Conservation (phyloP, 2,797 vertebrate genomes). For the Pantherophis alleghaniensis region DNA sequence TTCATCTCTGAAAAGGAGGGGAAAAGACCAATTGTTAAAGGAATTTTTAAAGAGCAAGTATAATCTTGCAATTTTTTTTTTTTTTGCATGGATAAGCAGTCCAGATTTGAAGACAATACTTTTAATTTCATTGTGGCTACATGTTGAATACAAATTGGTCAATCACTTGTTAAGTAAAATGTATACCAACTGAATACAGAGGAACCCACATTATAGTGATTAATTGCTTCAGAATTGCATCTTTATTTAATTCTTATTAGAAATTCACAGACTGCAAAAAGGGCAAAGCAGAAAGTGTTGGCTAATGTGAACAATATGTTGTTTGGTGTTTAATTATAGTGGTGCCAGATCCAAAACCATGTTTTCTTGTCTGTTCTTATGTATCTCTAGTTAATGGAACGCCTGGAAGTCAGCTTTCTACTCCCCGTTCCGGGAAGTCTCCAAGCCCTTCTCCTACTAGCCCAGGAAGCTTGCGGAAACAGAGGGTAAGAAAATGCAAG, state of each 20-base stretch:
- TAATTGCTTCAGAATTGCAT: constrained; percentile 6
- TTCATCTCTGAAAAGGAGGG: background rate
- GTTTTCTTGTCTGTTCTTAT: constrained; percentile 46
- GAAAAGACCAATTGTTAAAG: constrained; percentile 6
- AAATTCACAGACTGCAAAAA: background rate
- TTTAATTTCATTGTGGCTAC: constrained; percentile 33
- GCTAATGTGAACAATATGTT: background rate
- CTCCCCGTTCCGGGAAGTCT: constrained; percentile 94
- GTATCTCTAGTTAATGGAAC: constrained; percentile 87
- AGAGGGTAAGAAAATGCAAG: constrained; percentile 83
- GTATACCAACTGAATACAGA: background rate
- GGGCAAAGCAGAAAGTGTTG: background rate
- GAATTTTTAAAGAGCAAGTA: background rate
- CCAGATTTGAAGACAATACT: constrained; percentile 23
- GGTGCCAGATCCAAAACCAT: background rate
- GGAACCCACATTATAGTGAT: constrained; percentile 12
- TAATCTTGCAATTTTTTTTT: background rate
- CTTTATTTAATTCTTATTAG: constrained; percentile 21
- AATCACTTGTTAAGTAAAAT: constrained; percentile 29
- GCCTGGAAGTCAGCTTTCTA: constrained; percentile 95
- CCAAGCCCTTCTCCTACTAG: constrained; percentile 95
- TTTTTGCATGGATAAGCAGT: constrained; percentile 23
- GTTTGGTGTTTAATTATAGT: constrained; percentile 24
- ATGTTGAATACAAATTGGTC: constrained; percentile 30
- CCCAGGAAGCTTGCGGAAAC: constrained; percentile 91